Conservation (phyloP, 2,113 vertebrate genomes). For the Oxyruncus cristatus region DNA sequence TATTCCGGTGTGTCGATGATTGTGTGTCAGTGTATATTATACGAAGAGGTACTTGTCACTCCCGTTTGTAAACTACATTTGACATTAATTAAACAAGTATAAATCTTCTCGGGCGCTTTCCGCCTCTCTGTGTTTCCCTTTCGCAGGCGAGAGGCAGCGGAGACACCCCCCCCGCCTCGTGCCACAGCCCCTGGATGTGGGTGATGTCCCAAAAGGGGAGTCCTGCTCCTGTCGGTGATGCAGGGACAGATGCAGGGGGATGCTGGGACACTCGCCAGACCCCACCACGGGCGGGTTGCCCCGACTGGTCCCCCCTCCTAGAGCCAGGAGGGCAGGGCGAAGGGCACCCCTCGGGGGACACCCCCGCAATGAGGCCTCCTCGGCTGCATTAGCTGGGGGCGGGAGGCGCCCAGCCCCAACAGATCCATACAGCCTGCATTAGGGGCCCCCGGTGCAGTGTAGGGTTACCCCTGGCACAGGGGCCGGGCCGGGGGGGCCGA, state of each 20-base stretch:
- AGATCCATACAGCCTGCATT: slow-evolving; percentile 79
- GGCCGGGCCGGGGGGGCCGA: not conserved
- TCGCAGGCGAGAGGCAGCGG: not conserved
- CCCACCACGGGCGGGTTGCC: not conserved
- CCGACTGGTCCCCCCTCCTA: not conserved
- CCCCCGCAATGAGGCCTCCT: slow-evolving; percentile 46
- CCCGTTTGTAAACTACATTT: slow-evolving; percentile 96
- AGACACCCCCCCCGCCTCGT: not conserved
- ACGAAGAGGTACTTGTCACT: slow-evolving; percentile 92
- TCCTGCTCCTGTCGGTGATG: not conserved
- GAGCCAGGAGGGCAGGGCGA: not conserved
- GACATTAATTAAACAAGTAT: slow-evolving; percentile 94
- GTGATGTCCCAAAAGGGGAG: not conserved
- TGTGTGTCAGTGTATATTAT: slow-evolving; percentile 93
- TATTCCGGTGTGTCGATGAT: slow-evolving; percentile 82
- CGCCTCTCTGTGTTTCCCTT: slow-evolving; percentile 18
- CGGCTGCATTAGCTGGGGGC: slow-evolving; percentile 32
- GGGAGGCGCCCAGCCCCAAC: slow-evolving; percentile 63
- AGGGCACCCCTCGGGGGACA: not conserved
- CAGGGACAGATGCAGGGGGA: not conserved
- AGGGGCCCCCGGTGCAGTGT: slow-evolving; percentile 41
- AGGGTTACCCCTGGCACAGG: slow-evolving; percentile 65
- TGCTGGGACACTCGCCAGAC: not conserved
- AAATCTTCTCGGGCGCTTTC: slow-evolving; percentile 65
- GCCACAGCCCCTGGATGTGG: not conserved